Evolutionary conservation across 2,797 vertebrate species (phyloP).

Genomic region (Buphagus erythrorhynchus): DNA sequence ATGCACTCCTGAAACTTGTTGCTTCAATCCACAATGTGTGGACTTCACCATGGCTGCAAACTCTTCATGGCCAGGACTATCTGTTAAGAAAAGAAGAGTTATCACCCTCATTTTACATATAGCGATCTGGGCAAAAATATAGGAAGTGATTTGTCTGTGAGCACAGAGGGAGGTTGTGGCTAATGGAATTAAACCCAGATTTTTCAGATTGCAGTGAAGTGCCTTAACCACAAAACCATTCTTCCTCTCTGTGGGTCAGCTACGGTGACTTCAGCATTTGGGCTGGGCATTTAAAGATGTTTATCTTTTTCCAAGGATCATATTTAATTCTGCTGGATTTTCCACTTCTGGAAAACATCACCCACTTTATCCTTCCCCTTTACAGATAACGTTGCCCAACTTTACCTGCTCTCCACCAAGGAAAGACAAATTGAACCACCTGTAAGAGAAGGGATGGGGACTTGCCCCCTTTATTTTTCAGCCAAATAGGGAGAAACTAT

Average conservation of each 20-base stretch:
- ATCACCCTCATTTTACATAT: neutral
- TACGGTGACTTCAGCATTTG: neutral
- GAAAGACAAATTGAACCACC: neutral
- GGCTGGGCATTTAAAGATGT: neutral
- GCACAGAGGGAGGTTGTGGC: neutral
- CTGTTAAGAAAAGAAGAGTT: neutral
- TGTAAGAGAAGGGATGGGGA: neutral
- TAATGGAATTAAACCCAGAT: constrained; percentile 24
- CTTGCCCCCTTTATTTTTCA: neutral
- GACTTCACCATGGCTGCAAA: neutral
- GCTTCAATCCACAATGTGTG: neutral
- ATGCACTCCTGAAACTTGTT: constrained; percentile 6
- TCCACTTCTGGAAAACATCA: neutral
- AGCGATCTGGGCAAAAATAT: neutral
- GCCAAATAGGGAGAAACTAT: neutral
- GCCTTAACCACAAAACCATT: constrained; percentile 4
- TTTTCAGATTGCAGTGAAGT: neutral
- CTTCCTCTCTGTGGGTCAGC: constrained; percentile 17
- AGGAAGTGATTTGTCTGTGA: neutral
- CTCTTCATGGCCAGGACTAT: neutral
- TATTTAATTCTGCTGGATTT: neutral
- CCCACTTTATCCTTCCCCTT: neutral
- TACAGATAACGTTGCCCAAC: rapidly evolving
- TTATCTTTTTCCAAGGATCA: neutral
- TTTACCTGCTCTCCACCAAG: neutral